phyloP scores from a whole-genome alignment of 2,888 invertebrate genomes.

The Rosalia funebris region DNA sequence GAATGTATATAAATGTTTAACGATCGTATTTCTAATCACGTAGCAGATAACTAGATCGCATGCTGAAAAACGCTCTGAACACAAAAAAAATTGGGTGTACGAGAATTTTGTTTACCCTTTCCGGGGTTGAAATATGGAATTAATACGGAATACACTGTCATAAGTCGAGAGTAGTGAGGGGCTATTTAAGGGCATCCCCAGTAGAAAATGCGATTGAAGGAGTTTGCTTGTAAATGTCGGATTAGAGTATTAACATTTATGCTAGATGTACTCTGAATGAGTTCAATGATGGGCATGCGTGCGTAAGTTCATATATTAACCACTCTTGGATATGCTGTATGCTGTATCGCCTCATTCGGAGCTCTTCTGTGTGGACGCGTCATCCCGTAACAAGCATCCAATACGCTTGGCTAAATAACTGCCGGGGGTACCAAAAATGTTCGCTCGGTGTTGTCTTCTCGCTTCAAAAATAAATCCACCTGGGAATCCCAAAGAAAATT shows the following conservation, averaged over 20 bases:
- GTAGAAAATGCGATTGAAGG: constrained; percentile 46
- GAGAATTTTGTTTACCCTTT: too few relatives aligned
- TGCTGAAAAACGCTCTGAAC: too few relatives aligned
- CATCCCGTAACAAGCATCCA: constrained; percentile 56
- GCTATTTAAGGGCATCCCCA: constrained; percentile 37
- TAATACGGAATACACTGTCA: too few relatives aligned
- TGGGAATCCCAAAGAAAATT: too few relatives aligned
- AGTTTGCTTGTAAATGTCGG: constrained; percentile 62
- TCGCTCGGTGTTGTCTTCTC: too few relatives aligned
- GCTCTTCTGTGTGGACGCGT: constrained; percentile 38
- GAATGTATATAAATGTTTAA: too few relatives aligned
- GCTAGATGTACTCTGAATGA: constrained; percentile 61
- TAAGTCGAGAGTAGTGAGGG: too few relatives aligned
- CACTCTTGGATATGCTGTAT: constrained; percentile 40
- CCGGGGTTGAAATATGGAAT: too few relatives aligned
- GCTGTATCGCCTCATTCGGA: constrained; percentile 23
- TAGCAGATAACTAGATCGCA: too few relatives aligned
- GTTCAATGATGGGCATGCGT: constrained; percentile 57
- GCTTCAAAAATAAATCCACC: too few relatives aligned
- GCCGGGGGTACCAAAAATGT: constrained; percentile 34
- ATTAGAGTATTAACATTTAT: constrained; percentile 64
- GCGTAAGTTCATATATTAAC: constrained; percentile 56
- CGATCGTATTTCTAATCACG: too few relatives aligned
- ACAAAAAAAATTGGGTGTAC: too few relatives aligned
- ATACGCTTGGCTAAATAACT: constrained; percentile 51